Evolutionary conservation across 2,113 vertebrate genomes (phyloP).

Genomic region (Microtus ochrogaster): DNA sequence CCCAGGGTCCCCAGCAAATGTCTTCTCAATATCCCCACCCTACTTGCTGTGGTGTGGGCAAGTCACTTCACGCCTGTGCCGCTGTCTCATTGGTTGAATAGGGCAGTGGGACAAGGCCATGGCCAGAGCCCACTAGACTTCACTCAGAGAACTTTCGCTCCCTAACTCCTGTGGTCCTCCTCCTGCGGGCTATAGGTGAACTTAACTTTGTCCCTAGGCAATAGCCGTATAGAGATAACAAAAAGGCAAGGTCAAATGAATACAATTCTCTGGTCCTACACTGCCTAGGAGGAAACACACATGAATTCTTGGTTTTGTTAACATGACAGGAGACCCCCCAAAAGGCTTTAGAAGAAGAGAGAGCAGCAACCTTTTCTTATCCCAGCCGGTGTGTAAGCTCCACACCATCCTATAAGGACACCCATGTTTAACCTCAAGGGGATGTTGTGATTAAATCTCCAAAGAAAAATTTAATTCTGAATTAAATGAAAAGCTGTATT

Average conservation of each 20-base stretch:
- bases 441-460: conserved; percentile 40
- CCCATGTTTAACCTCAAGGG: conserved; percentile 47
- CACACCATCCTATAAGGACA: neutral
- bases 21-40: neutral
- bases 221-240: neutral
- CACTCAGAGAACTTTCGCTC: neutral
- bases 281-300: neutral
- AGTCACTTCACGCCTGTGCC: neutral
- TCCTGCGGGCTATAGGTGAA: neutral
- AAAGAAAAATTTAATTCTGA: conserved; percentile 50
- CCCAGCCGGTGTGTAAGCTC: neutral
- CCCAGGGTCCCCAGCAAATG: neutral
- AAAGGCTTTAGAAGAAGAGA: conserved; percentile 39
- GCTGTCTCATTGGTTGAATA: conserved; percentile 10
- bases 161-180: neutral
- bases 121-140: neutral
- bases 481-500: neutral
- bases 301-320: conserved; percentile 37
- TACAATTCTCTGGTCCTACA: conserved; percentile 5
- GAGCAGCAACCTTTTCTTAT: neutral
- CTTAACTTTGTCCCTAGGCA: neutral
- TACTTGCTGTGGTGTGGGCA: neutral
- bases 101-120: conserved; percentile 17
- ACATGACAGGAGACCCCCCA: neutral
- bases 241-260: conserved; percentile 46